Conservation (phyloP, 2,113 vertebrate species). For the Pangasianodon hypophthalmus region DNA sequence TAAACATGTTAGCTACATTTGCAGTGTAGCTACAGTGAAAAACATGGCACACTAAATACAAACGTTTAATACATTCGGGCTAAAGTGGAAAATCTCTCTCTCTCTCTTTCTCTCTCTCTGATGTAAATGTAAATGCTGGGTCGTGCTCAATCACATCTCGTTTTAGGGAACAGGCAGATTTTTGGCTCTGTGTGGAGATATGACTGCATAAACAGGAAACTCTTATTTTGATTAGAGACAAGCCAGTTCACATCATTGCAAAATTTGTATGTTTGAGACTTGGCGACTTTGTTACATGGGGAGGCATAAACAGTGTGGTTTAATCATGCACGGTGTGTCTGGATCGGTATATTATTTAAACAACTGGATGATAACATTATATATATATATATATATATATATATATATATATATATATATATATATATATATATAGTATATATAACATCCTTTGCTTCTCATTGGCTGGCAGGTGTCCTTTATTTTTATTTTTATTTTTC, state of each 20-base stretch:
- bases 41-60: not conserved
- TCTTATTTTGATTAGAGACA: conserved; percentile 48
- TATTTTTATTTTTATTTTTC: not conserved
- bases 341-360: not conserved
- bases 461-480: not conserved
- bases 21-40: not conserved
- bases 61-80: not conserved
- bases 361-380: not conserved
- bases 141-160: conserved; percentile 5
- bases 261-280: not conserved
- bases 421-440: too few species aligned
- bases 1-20: not conserved
- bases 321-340: not conserved
- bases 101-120: conserved; percentile 19
- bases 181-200: conserved; percentile 43
- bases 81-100: not conserved
- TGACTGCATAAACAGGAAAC: conserved; percentile 52
- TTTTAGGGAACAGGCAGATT: conserved; percentile 41
- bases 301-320: too few species aligned
- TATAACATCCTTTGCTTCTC: not conserved
- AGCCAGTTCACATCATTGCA: conserved; percentile 30
- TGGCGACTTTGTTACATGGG: not conserved
- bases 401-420: too few species aligned
- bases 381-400: too few species aligned
- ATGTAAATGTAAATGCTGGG: conserved; percentile 4